Evolutionary conservation across 2,888 invertebrate species (phyloP), one percentile per base, ranked within the genome.

Genomic region (Acleris emargana): DNA sequence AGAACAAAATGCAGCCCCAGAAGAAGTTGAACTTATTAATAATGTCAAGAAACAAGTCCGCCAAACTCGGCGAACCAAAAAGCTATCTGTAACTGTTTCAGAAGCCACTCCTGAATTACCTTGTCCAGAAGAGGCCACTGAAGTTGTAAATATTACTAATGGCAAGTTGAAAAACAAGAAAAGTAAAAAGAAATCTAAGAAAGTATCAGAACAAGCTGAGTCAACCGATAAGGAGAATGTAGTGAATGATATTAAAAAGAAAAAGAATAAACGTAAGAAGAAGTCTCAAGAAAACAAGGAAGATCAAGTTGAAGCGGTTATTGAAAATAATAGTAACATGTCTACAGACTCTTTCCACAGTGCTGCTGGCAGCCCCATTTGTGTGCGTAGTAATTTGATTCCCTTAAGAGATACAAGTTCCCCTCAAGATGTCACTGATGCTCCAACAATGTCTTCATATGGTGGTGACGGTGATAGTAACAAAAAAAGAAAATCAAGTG

Each of bases 271-370:
- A 69, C 73, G 66, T 0, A 80, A 73, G 20, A 75, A 64, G 54
- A 50, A 50, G 13, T 59, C 54, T 3, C 18, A 64, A 32, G 73
- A 76, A 5, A 73, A 72, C 62, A 76, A 72, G 2, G 60, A 76
- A 42, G 78, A 83, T 52, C 74, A 78, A 58, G 62, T 66, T 4
- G 32, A 32, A 51, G 67, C 69, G 45, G 62, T 67, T 25, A 20
- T 58, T 20, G 58, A 67, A 53, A 72, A 85, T 63, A 77, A 72
- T 45, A 82, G 79, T 58, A 76, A 76, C 62, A 71, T 72, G 32
- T 88, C 89, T 11, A 58, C 72, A n/a, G 89, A 89, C 38, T 89
- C 90, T 17, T 89, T 85, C 62, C 84, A 89, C 66, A 90, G 88
- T 68, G 89, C 89, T 84, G 83, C 85, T 4, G 86, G 84, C 82